Percentiles rank a stretch among this genome's conserved stretches.
Conservation (phyloP, 2,888 invertebrate genomes). For the Pollenia angustigena region DNA sequence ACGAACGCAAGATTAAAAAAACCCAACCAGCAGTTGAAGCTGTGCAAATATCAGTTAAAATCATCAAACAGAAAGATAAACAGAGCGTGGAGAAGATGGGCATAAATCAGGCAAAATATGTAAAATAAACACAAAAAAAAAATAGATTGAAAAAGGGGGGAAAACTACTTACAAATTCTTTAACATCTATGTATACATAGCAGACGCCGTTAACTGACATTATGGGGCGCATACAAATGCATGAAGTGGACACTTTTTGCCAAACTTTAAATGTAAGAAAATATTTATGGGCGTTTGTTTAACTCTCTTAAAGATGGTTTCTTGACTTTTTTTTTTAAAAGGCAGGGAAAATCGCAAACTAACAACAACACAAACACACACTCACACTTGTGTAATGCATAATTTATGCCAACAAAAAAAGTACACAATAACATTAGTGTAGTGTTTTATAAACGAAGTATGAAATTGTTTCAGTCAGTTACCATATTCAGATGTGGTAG, state of each 20-base stretch:
- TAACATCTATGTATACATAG: neutral
- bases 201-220: slow-evolving; percentile 43
- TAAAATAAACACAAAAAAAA: slow-evolving; percentile 40
- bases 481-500: slow-evolving; percentile 76
- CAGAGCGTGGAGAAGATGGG: neutral
- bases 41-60: slow-evolving; percentile 22
- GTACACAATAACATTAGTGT: slow-evolving; percentile 51
- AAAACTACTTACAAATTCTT: slow-evolving; percentile 22
- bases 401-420: slow-evolving; percentile 78
- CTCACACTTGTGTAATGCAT: slow-evolving; percentile 78
- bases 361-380: slow-evolving; percentile 68
- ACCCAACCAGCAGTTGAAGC: neutral
- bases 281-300: slow-evolving; percentile 48
- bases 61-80: slow-evolving; percentile 34
- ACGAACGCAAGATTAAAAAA: neutral
- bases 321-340: slow-evolving; percentile 17
- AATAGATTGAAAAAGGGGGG: neutral
- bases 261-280: slow-evolving; percentile 44
- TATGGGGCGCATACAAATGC: slow-evolving; percentile 67
- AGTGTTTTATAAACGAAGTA: slow-evolving; percentile 57
- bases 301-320: slow-evolving; percentile 11
- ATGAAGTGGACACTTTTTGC: slow-evolving; percentile 64
- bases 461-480: slow-evolving; percentile 77
- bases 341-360: neutral
- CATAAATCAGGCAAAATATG: slow-evolving; percentile 11